Evolutionary conservation across 2,888 invertebrate species (phyloP).

Genomic region (Caenorhabditis uteleia): DNA sequence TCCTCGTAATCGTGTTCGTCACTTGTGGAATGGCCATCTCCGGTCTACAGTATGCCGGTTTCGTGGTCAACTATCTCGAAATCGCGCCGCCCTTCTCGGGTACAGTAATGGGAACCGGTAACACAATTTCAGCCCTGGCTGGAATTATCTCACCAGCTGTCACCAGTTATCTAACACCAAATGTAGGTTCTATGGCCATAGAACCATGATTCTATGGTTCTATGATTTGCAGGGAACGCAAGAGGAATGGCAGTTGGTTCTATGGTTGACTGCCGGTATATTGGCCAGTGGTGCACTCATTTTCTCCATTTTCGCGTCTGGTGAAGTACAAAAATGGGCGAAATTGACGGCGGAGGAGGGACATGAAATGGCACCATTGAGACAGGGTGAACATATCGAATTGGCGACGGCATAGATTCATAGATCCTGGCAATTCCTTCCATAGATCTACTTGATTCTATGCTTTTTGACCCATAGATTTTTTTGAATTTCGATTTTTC

Average conservation of each 20-base stretch:
- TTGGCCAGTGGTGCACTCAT: slow-evolving; percentile 71
- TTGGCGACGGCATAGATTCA: slow-evolving; percentile 20
- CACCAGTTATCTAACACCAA: slow-evolving; percentile 61
- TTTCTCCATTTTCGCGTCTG: slow-evolving; percentile 60
- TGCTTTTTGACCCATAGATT: no score
- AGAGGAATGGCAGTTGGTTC: slow-evolving; percentile 68
- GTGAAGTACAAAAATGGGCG: slow-evolving; percentile 53
- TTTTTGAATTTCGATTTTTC: no score
- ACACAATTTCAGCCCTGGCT: slow-evolving; percentile 69
- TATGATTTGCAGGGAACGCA: slow-evolving; percentile 59
- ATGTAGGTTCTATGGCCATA: slow-evolving; percentile 36
- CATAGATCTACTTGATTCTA: no score
- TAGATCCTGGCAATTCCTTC: no score
- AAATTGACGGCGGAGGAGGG: slow-evolving; percentile 34
- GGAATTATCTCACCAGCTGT: slow-evolving; percentile 67
- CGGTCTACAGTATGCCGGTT: slow-evolving; percentile 69
- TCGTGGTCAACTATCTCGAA: slow-evolving; percentile 69
- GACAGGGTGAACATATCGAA: slow-evolving; percentile 35
- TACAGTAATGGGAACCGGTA: slow-evolving; percentile 67
- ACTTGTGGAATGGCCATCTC: slow-evolving; percentile 64
- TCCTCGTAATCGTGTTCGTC: slow-evolving; percentile 63
- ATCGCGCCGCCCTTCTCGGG: slow-evolving; percentile 67
- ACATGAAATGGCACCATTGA: slow-evolving; percentile 41
- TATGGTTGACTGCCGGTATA: slow-evolving; percentile 68
- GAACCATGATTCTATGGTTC: not conserved